Percentiles rank a stretch among this genome's conserved stretches.
Evolutionary conservation across 1,140 invertebrate species (phyloP).

Genomic region (Dendroctonus ponderosae): DNA sequence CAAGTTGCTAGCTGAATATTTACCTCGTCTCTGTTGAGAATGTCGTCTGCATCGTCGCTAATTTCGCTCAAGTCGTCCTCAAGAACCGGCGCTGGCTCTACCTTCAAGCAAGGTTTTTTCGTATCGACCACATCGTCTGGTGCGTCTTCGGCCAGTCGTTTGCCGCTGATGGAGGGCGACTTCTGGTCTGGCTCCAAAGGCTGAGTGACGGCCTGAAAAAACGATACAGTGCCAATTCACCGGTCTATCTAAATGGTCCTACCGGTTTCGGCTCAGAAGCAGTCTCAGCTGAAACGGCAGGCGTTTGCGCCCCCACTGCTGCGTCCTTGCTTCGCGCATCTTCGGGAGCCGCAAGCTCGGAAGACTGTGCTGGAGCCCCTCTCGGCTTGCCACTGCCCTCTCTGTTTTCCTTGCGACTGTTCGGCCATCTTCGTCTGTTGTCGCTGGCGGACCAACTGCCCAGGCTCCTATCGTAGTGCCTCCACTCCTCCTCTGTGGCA

Average conservation of each 20-base stretch:
- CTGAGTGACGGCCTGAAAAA: not conserved
- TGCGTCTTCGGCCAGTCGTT: constrained; percentile 48
- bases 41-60: constrained; percentile 83
- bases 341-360: constrained; percentile 22
- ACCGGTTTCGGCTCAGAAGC: not conserved
- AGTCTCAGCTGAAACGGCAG: not conserved
- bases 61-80: constrained; percentile 81
- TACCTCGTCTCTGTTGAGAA: constrained; percentile 75
- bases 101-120: constrained; percentile 53
- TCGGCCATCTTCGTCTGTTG: constrained; percentile 45
- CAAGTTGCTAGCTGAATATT: constrained; percentile 13
- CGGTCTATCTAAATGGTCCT: not conserved
- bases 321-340: not conserved
- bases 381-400: constrained; percentile 41
- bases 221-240: not conserved
- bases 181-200: not conserved
- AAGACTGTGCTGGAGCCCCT: constrained; percentile 43
- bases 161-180: constrained; percentile 21
- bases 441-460: constrained; percentile 46
- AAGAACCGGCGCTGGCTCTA: constrained; percentile 56
- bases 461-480: constrained; percentile 44
- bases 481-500: constrained; percentile 46
- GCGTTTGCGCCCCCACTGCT: not conserved
- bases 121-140: constrained; percentile 51
- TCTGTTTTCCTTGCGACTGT: constrained; percentile 39